Percentiles rank a stretch among this genome's conserved stretches.
Conservation (phyloP, 1,140 invertebrate species). For the Drosophila oshimai region DNA sequence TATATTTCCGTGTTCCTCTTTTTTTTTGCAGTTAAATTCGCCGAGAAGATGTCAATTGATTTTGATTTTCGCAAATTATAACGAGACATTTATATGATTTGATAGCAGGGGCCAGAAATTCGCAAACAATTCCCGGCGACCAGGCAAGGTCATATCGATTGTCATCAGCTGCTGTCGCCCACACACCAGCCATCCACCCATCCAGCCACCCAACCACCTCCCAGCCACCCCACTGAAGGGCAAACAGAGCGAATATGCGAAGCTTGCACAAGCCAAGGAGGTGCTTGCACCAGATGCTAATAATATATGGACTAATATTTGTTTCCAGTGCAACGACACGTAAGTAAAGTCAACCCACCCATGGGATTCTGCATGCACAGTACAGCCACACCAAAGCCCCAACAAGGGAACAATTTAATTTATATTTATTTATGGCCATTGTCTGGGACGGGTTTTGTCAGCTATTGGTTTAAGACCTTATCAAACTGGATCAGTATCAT, state of each 20-base stretch:
- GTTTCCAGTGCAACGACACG: slow-evolving; percentile 63
- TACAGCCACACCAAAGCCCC: not conserved
- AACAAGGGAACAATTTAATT: slow-evolving; percentile 23
- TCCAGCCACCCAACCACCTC: not conserved
- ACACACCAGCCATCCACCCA: not conserved
- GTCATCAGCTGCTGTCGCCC: slow-evolving; percentile 37
- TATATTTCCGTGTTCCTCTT: not conserved
- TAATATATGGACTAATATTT: slow-evolving; percentile 58
- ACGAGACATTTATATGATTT: slow-evolving; percentile 56
- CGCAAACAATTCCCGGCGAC: slow-evolving; percentile 13
- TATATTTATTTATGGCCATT: slow-evolving; percentile 16
- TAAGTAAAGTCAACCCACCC: slow-evolving; percentile 33
- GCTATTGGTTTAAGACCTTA: slow-evolving; percentile 60
- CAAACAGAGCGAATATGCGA: slow-evolving; percentile 31
- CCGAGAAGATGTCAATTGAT: slow-evolving; percentile 68
- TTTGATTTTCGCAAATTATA: slow-evolving; percentile 69
- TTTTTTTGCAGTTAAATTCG: slow-evolving; percentile 53
- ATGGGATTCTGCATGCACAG: not conserved
- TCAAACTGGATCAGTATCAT: slow-evolving; percentile 72
- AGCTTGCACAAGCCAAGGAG: slow-evolving; percentile 26
- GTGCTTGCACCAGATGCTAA: slow-evolving; percentile 53
- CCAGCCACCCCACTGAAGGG: not conserved
- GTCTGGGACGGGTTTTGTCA: slow-evolving; percentile 10
- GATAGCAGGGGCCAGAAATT: slow-evolving; percentile 41
- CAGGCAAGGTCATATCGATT: slow-evolving; percentile 70